These are phyloP conservation scores for Amphiprion ocellaris DNA, from an alignment of 2,113 vertebrate genomes.

Conservation along the genomic window DNA sequence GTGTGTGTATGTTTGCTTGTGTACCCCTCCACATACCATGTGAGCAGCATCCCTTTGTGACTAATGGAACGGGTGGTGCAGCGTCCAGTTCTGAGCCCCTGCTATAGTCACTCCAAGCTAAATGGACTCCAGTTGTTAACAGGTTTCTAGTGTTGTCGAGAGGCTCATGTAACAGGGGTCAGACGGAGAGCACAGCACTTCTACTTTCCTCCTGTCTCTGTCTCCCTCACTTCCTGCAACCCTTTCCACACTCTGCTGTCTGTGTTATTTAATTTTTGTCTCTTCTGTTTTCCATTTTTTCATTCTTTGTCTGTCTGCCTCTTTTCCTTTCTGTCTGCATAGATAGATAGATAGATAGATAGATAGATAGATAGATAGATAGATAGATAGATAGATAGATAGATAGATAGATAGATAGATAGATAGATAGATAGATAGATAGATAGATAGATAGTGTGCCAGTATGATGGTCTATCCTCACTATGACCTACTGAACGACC, in stretches of 20 bases:
- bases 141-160: slow-evolving; percentile 55
- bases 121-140: slow-evolving; percentile 77
- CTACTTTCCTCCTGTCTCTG: slow-evolving; percentile 17
- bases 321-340: not conserved
- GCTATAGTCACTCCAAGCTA: slow-evolving; percentile 54
- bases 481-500: slow-evolving; percentile 76
- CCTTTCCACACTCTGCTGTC: not conserved
- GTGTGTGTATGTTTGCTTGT: not conserved
- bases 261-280: not conserved
- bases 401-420: too few species aligned
- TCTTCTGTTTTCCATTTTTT: not conserved
- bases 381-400: too few species aligned
- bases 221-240: not conserved
- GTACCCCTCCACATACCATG: slow-evolving; percentile 3
- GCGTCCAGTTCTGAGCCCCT: slow-evolving; percentile 38
- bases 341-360: too few species aligned
- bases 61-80: slow-evolving; percentile 53
- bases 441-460: not conserved
- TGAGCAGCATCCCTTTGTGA: slow-evolving; percentile 30
- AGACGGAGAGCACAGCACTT: slow-evolving; percentile 54
- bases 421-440: too few species aligned
- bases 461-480: slow-evolving; percentile 39
- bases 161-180: slow-evolving; percentile 67
- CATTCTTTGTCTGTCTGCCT: not conserved
- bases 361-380: too few species aligned